A percentile compares a stretch with the other conserved stretches of the same genome.
Conservation (phyloP, 2,888 invertebrate genomes). For the Drosophila testacea region DNA sequence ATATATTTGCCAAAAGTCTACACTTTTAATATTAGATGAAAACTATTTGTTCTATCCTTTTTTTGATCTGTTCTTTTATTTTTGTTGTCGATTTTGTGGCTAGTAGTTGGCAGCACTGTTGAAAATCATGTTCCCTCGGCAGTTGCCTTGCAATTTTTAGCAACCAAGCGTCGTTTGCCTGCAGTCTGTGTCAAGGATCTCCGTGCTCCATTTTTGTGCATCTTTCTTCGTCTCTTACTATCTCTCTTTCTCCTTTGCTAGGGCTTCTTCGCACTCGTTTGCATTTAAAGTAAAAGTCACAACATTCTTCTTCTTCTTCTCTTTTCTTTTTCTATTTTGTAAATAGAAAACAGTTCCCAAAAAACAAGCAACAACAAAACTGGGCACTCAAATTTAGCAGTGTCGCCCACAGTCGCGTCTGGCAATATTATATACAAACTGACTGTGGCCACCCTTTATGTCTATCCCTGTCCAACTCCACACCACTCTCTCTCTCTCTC, state of each 20-base stretch:
- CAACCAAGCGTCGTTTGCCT: slow-evolving; percentile 27
- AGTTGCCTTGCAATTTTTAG: slow-evolving; percentile 34
- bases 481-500: neutral
- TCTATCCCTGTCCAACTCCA: neutral
- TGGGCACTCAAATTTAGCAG: slow-evolving; percentile 60
- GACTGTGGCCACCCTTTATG: neutral
- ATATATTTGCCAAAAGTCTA: no score
- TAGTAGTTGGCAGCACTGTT: no score
- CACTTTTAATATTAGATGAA: no score
- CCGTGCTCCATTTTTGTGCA: slow-evolving; percentile 49
- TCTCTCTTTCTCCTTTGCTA: slow-evolving; percentile 1
- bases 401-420: slow-evolving; percentile 49
- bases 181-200: slow-evolving; percentile 69
- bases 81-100: neutral
- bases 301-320: slow-evolving; percentile 32
- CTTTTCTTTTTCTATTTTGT: slow-evolving; percentile 26
- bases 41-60: no score
- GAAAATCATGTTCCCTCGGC: no score
- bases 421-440: slow-evolving; percentile 41
- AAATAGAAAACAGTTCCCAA: neutral
- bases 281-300: slow-evolving; percentile 66
- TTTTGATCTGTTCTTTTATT: neutral
- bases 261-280: slow-evolving; percentile 35
- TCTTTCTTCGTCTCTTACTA: neutral
- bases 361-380: slow-evolving; percentile 28